phyloP scores from a whole-genome alignment of 1,140 invertebrate species.

The Cotesia typhae region DNA sequence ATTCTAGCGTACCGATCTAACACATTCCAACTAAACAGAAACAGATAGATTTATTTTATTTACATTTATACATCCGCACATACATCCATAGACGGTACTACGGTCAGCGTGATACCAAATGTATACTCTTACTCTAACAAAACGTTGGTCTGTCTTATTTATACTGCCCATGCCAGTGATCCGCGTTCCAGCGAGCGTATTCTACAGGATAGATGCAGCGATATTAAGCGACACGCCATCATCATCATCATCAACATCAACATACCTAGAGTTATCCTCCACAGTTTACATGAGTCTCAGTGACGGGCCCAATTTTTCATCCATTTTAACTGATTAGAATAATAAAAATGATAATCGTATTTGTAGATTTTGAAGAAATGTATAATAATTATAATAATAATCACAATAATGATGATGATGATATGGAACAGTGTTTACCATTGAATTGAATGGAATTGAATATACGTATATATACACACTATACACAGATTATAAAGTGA shows the following conservation, averaged over 20 bases:
- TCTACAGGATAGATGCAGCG: constrained; percentile 2
- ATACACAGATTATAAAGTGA: constrained; percentile 37
- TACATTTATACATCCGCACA: too few species aligned
- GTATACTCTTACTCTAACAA: constrained; percentile 1
- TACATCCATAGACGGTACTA: too few species aligned
- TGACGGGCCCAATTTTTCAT: constrained; percentile 29
- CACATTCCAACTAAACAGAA: too few species aligned
- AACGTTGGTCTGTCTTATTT: too few species aligned
- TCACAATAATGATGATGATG: neutral
- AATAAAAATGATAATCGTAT: neutral
- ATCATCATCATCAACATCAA: constrained; percentile 6
- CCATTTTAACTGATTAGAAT: neutral
- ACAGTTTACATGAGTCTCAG: constrained; percentile 30
- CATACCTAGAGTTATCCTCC: constrained; percentile 14
- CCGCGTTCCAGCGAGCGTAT: constrained; percentile 19
- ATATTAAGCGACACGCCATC: constrained; percentile 34
- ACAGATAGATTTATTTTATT: too few species aligned
- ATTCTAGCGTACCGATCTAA: too few species aligned
- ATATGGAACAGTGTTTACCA: neutral
- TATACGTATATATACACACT: neutral
- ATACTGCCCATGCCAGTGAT: neutral
- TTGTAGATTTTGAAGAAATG: too few species aligned
- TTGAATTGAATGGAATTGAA: constrained; percentile 7
- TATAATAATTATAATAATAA: too few species aligned
- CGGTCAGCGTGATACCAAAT: constrained; percentile 29